Conservation (phyloP, 2,797 vertebrate genomes). For the Nothura maculosa region DNA sequence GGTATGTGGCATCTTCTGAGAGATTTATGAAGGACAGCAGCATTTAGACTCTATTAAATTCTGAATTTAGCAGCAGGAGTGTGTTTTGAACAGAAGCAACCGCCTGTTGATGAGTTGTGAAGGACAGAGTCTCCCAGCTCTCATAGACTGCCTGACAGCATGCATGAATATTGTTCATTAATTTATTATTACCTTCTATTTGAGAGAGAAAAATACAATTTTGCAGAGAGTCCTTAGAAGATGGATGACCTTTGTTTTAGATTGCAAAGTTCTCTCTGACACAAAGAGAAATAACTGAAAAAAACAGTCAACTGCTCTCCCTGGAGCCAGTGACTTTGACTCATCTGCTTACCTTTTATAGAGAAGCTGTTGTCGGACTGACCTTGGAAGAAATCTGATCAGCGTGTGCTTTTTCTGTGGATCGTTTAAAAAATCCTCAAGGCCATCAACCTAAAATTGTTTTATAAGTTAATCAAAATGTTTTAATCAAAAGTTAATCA, state of each 20-base stretch:
- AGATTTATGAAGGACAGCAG: conserved; percentile 61
- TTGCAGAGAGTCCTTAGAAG: conserved; percentile 23
- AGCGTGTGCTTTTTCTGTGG: conserved; percentile 91
- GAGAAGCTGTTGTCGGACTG: conserved; percentile 90
- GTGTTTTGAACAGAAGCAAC: conserved; percentile 48
- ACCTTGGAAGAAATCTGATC: conserved; percentile 86
- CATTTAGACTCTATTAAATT: conserved; percentile 59
- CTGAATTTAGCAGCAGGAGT: conserved; percentile 57
- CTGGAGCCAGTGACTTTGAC: not conserved
- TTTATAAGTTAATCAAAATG: conserved; percentile 23
- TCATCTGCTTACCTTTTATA: conserved; percentile 88
- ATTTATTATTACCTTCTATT: conserved; percentile 62
- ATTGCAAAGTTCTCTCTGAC: conserved; percentile 35
- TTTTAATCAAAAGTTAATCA: not conserved
- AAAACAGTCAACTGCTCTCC: conserved; percentile 14
- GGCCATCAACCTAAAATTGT: conserved; percentile 87
- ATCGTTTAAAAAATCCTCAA: conserved; percentile 91
- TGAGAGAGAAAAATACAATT: conserved; percentile 42
- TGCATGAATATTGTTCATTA: conserved; percentile 67
- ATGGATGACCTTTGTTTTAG: conserved; percentile 36
- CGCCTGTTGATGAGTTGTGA: conserved; percentile 58
- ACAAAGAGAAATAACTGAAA: conserved; percentile 40
- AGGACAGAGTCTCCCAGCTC: conserved; percentile 63
- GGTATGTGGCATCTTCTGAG: conserved; percentile 11
- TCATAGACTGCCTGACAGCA: conserved; percentile 44